phyloP scores from a whole-genome alignment of 1,140 invertebrate genomes.

The Sitobion miscanthi region DNA sequence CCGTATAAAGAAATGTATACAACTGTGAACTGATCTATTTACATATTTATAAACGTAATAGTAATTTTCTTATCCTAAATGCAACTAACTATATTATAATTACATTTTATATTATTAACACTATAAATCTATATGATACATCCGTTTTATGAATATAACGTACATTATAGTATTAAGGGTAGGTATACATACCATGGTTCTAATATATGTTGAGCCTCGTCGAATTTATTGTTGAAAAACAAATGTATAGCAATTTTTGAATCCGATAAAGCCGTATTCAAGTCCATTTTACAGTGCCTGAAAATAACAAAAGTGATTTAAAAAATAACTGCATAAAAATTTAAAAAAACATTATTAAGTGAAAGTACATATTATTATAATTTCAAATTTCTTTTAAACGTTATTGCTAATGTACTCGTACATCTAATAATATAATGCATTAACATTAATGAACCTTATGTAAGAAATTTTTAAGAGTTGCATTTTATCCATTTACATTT shows the following conservation, averaged over 20 bases:
- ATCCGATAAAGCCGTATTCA: constrained; percentile 59
- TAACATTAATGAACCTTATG: neutral
- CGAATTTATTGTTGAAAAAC: constrained; percentile 89
- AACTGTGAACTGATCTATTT: neutral
- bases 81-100: neutral
- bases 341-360: neutral
- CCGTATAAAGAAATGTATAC: neutral
- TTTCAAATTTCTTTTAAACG: neutral
- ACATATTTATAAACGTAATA: neutral
- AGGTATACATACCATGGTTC: constrained; percentile 71
- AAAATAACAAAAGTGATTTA: neutral
- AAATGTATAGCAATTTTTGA: constrained; percentile 69
- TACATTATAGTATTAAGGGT: neutral
- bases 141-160: neutral
- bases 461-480: neutral
- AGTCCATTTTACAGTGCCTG: constrained; percentile 59
- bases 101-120: neutral
- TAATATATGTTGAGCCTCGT: constrained; percentile 77
- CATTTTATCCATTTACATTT: neutral
- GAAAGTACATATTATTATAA: neutral
- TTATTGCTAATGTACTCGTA: neutral
- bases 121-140: neutral
- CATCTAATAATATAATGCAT: neutral
- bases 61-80: neutral
- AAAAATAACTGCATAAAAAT: neutral